Percentiles rank a stretch among this genome's conserved stretches.
Conservation (phyloP, 2,888 invertebrate species). For the Polyommatus iphigenia region DNA sequence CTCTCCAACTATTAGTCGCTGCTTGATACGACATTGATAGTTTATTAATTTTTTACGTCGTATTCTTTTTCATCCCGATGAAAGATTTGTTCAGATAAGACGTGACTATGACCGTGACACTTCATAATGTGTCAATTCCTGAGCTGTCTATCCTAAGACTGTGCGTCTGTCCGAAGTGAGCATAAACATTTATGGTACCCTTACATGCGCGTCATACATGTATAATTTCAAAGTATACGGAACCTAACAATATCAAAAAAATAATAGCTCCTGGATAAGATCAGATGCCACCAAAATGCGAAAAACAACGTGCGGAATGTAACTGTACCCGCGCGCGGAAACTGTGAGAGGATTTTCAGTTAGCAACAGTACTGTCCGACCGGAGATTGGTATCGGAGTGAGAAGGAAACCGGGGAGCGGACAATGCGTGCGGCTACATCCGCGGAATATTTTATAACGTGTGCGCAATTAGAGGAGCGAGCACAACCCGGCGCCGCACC, state of each 20-base stretch:
- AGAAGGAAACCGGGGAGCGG: constrained; percentile 59
- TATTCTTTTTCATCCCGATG: not conserved
- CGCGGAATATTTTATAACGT: constrained; percentile 58
- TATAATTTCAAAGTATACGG: not conserved
- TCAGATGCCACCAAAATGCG: not conserved
- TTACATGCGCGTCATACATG: not conserved
- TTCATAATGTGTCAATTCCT: too few relatives aligned
- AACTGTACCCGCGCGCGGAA: constrained; percentile 4
- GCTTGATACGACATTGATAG: not conserved
- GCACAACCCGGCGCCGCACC: constrained; percentile 64
- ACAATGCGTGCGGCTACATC: constrained; percentile 62
- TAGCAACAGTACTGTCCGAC: constrained; percentile 42
- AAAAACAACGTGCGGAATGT: constrained; percentile 7
- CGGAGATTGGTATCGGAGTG: constrained; percentile 57
- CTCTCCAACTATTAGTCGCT: too few relatives aligned
- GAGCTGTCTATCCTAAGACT: not conserved
- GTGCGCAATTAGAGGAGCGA: constrained; percentile 70
- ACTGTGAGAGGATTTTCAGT: constrained; percentile 16
- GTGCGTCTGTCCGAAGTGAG: not conserved
- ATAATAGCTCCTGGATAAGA: not conserved
- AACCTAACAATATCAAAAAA: not conserved
- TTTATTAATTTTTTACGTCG: not conserved
- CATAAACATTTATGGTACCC: too few relatives aligned
- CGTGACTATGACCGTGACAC: not conserved
- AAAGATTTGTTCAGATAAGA: not conserved